Evolutionary conservation across 2,797 vertebrate species (phyloP).

Genomic region (Propithecus deckenii): DNA sequence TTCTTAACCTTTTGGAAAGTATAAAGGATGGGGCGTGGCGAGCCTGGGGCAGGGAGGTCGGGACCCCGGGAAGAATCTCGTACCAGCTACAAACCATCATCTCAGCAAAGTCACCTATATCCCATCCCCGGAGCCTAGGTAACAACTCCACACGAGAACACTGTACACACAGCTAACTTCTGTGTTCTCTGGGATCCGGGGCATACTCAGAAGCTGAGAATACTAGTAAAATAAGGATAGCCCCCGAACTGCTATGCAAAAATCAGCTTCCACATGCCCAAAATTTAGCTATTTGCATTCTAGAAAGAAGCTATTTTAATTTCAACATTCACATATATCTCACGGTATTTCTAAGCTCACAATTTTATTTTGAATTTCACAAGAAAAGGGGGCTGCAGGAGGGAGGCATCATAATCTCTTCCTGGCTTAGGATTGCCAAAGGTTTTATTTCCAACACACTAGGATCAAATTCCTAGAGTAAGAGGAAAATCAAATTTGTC

Average conservation of each 20-base stretch:
- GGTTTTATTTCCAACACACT: background rate
- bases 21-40: background rate
- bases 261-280: background rate
- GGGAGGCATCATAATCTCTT: background rate
- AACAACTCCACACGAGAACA: background rate
- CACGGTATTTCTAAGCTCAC: slow-evolving; percentile 38
- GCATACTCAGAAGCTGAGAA: background rate
- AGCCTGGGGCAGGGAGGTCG: background rate
- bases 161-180: background rate
- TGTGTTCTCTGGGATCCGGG: background rate
- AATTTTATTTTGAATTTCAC: slow-evolving; percentile 40
- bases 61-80: background rate
- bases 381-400: background rate
- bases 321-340: background rate
- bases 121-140: background rate
- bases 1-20: background rate
- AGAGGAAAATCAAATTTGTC: background rate
- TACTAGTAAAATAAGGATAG: background rate
- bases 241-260: background rate
- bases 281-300: background rate
- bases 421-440: background rate
- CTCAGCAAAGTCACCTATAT: background rate
- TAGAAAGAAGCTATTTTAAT: slow-evolving; percentile 38
- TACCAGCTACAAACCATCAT: background rate
- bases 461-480: background rate